Conservation (phyloP, 2,797 vertebrate genomes). For the Lithobates pipiens region DNA sequence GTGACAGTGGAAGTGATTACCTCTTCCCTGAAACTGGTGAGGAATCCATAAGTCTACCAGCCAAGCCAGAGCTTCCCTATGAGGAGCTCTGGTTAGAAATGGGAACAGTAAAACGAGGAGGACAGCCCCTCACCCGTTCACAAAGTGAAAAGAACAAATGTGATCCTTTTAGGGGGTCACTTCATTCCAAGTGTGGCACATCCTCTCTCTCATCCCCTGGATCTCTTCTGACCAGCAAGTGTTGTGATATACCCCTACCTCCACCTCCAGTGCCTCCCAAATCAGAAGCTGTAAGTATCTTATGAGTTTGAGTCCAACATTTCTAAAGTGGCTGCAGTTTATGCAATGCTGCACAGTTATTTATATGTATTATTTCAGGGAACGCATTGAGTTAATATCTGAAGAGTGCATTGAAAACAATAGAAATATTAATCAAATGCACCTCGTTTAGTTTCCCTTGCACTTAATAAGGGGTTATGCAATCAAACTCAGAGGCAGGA, state of each 20-base stretch:
- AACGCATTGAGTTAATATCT: too few species aligned
- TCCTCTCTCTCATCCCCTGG: slow-evolving; percentile 78
- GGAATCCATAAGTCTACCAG: slow-evolving; percentile 72
- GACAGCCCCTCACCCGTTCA: slow-evolving; percentile 72
- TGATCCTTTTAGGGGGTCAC: slow-evolving; percentile 76
- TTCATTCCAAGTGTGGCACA: slow-evolving; percentile 75
- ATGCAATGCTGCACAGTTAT: background rate
- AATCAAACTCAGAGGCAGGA: too few species aligned
- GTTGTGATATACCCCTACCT: slow-evolving; percentile 85
- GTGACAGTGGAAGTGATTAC: slow-evolving; percentile 84
- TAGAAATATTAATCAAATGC: too few species aligned
- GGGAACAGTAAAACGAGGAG: slow-evolving; percentile 74
- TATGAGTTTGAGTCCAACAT: background rate
- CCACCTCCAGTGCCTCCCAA: slow-evolving; percentile 98
- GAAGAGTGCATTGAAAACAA: too few species aligned
- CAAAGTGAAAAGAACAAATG: slow-evolving; percentile 78
- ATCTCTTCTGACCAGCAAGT: slow-evolving; percentile 74
- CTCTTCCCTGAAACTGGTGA: slow-evolving; percentile 86
- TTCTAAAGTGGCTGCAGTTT: background rate
- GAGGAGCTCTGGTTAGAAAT: slow-evolving; percentile 97
- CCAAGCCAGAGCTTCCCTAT: slow-evolving; percentile 88
- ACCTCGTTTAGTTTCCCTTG: too few species aligned
- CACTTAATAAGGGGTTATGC: too few species aligned
- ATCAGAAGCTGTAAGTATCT: slow-evolving; percentile 95
- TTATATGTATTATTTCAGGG: too few species aligned